These are phyloP conservation scores for Micrastur ruficollis DNA, from an alignment of 2,797 vertebrate species.

Conservation along the genomic window DNA sequence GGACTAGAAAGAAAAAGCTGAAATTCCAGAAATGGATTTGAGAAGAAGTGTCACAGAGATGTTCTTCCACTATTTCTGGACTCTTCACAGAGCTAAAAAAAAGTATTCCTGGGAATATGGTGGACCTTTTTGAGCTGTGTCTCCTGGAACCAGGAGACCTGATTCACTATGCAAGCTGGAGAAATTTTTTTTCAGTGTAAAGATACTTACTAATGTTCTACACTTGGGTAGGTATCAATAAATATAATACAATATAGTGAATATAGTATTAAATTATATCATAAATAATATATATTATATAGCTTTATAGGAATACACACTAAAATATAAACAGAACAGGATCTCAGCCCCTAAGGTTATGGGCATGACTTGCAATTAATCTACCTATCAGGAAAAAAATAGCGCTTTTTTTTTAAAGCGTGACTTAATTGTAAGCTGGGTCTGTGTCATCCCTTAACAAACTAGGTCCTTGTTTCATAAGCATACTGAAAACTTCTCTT, in stretches of 20 bases:
- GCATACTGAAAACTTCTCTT: not conserved
- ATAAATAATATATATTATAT: not conserved
- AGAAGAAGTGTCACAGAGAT: not conserved
- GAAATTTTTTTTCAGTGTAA: not conserved
- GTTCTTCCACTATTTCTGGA: not conserved
- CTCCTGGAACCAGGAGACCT: not conserved
- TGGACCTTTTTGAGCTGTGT: not conserved
- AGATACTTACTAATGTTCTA: not conserved
- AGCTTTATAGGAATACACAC: not conserved
- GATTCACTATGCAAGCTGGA: not conserved
- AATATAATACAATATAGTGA: not conserved
- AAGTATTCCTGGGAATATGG: not conserved
- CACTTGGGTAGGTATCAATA: not conserved
- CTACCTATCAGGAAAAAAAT: not conserved
- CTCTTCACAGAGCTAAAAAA: not conserved
- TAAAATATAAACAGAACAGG: not conserved
- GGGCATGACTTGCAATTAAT: not conserved
- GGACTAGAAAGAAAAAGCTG: not conserved
- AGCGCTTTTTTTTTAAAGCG: not conserved
- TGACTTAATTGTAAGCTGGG: not conserved
- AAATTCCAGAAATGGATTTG: not conserved
- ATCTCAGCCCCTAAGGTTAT: not conserved
- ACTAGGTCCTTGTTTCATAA: not conserved
- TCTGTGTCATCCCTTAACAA: not conserved
- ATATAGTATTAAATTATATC: not conserved